Conservation (phyloP, 1,140 invertebrate species). For the Steinernema khuongi region DNA sequence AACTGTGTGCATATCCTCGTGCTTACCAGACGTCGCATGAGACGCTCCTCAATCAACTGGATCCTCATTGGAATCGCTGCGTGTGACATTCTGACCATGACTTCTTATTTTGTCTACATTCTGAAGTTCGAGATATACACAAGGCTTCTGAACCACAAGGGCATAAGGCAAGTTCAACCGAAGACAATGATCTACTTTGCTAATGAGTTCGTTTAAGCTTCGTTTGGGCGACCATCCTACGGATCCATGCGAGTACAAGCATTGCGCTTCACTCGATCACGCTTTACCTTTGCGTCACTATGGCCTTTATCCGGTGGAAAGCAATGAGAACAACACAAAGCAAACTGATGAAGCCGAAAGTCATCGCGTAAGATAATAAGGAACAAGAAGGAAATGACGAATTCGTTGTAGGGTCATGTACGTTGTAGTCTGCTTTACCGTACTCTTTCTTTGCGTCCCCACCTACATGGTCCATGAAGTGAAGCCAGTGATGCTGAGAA, state of each 20-base stretch:
- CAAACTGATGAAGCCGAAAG: slow-evolving; percentile 42
- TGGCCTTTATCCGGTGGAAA: slow-evolving; percentile 50
- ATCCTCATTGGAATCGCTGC: slow-evolving; percentile 46
- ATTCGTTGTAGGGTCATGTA: slow-evolving; percentile 42
- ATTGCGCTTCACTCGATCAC: slow-evolving; percentile 50
- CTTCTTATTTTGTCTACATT: slow-evolving; percentile 46
- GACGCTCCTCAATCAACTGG: slow-evolving; percentile 43
- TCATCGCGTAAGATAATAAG: slow-evolving; percentile 31
- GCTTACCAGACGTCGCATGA: slow-evolving; percentile 45
- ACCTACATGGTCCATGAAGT: slow-evolving; percentile 50
- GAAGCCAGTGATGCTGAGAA: slow-evolving; percentile 23
- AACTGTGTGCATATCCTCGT: slow-evolving; percentile 49
- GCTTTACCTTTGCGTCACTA: slow-evolving; percentile 42
- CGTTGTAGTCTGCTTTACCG: slow-evolving; percentile 25
- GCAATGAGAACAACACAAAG: slow-evolving; percentile 49
- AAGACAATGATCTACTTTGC: background rate
- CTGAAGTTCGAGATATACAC: slow-evolving; percentile 44
- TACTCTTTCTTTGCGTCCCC: slow-evolving; percentile 41
- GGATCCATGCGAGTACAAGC: slow-evolving; percentile 44
- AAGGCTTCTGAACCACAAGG: slow-evolving; percentile 21
- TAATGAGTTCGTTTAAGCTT: slow-evolving; percentile 35
- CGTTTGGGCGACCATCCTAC: slow-evolving; percentile 44
- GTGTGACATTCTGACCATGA: slow-evolving; percentile 49
- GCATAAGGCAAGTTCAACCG: slow-evolving; percentile 16
- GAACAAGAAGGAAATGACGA: slow-evolving; percentile 9